phyloP scores from a whole-genome alignment of 2,113 vertebrate species.

The Dasypus novemcinctus region DNA sequence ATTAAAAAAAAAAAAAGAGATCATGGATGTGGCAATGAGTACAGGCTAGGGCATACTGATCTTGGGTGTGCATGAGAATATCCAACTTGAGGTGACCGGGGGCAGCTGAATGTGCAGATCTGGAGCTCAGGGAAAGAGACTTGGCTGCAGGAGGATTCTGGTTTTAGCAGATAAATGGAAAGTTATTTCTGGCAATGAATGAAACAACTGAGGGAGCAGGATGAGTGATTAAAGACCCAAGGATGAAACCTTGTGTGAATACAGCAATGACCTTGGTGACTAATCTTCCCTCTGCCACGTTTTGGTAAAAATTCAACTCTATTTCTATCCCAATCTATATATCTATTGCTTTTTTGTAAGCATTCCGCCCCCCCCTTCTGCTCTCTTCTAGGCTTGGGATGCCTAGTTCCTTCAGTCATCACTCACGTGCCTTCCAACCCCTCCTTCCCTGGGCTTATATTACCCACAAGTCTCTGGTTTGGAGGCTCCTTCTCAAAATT shows the following conservation, averaged over 20 bases:
- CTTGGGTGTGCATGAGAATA: not conserved
- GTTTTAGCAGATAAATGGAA: not conserved
- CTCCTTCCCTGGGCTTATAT: not conserved
- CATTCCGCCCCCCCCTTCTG: not conserved
- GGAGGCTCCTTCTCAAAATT: not conserved
- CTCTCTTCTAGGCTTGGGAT: not conserved
- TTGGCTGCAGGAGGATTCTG: not conserved
- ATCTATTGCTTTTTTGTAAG: not conserved
- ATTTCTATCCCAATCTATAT: not conserved
- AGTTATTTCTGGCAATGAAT: not conserved
- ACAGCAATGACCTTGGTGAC: not conserved
- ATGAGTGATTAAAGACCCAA: not conserved
- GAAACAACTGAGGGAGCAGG: not conserved
- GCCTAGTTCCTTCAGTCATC: not conserved
- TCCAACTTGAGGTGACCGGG: not conserved
- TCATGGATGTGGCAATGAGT: too few relatives aligned
- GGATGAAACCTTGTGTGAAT: not conserved
- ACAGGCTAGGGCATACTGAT: not conserved
- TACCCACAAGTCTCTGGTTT: not conserved
- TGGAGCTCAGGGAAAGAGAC: not conserved
- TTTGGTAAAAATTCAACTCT: not conserved
- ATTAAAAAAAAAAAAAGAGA: too few relatives aligned
- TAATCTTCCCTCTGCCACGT: not conserved
- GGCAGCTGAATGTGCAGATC: not conserved
- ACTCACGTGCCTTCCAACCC: not conserved